These are phyloP conservation scores for Neotragus pygmaeus DNA, from an alignment of 2,113 vertebrate species.

Conservation along the genomic window DNA sequence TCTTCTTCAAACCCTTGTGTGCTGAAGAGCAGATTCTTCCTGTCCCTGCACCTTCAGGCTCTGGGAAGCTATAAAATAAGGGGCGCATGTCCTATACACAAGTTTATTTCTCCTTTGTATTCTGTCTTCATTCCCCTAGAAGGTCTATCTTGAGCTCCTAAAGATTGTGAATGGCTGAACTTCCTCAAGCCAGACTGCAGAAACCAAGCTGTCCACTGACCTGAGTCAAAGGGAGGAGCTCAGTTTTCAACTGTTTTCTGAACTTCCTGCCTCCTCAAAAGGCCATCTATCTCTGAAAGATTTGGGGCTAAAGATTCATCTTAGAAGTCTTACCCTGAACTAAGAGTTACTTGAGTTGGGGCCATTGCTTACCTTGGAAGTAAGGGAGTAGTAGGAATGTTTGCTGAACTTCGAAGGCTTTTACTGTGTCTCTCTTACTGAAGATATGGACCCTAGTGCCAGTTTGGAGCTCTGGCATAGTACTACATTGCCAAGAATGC, in stretches of 20 bases:
- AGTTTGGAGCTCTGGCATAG: not conserved
- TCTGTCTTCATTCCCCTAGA: conserved; percentile 23
- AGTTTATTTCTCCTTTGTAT: conserved; percentile 49
- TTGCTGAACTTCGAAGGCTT: conserved; percentile 21
- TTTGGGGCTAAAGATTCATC: not conserved
- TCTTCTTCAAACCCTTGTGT: conserved; percentile 53
- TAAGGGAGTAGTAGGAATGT: not conserved
- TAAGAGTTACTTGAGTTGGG: not conserved
- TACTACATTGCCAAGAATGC: not conserved
- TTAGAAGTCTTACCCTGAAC: not conserved
- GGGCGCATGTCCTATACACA: conserved; percentile 13
- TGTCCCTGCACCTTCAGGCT: conserved; percentile 16
- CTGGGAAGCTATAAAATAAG: conserved; percentile 39
- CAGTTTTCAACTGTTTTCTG: conserved; percentile 14
- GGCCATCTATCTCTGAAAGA: not conserved
- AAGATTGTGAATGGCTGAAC: conserved; percentile 39
- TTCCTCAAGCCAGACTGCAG: conserved; percentile 14
- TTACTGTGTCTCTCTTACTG: not conserved
- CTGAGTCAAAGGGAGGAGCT: conserved; percentile 3
- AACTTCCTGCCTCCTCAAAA: conserved; percentile 5
- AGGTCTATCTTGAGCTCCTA: not conserved
- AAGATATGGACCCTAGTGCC: not conserved
- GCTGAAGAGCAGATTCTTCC: conserved; percentile 69
- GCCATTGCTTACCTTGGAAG: not conserved
- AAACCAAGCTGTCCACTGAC: conserved; percentile 24